Conservation (phyloP, 2,888 invertebrate genomes). For the Fabriciana adippe region DNA sequence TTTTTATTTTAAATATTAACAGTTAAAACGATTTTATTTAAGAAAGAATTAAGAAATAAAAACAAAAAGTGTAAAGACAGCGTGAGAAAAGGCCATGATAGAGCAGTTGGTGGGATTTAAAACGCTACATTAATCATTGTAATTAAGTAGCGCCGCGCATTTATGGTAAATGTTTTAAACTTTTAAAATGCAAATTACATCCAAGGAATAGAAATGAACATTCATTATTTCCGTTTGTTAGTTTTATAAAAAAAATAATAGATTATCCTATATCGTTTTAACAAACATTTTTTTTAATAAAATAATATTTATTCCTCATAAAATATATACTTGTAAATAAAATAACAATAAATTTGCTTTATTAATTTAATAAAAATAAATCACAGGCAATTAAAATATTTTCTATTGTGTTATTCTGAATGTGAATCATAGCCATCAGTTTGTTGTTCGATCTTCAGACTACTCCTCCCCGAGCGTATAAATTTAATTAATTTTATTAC, state of each 20-base stretch:
- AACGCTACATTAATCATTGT: conserved; percentile 35
- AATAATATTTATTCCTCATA: too few relatives aligned
- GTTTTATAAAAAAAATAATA: neutral
- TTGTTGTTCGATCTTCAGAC: conserved; percentile 46
- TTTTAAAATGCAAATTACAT: conserved; percentile 34
- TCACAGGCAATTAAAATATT: neutral
- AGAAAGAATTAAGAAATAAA: too few relatives aligned
- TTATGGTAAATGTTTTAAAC: conserved; percentile 31
- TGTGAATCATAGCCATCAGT: conserved; percentile 26
- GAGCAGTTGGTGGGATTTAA: conserved; percentile 25
- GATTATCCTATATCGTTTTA: too few relatives aligned
- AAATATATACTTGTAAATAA: neutral
- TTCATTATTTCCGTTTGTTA: conserved; percentile 17
- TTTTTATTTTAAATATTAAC: too few relatives aligned
- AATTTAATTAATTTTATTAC: conserved; percentile 59
- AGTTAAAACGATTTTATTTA: too few relatives aligned
- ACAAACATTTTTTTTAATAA: neutral
- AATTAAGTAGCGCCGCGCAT: conserved; percentile 30
- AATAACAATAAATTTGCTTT: neutral
- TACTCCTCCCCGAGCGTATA: conserved; percentile 50
- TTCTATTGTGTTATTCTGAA: neutral
- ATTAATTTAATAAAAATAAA: neutral
- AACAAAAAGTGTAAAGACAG: neutral
- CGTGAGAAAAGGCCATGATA: conserved; percentile 28
- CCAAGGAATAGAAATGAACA: conserved; percentile 22